These are phyloP conservation scores for Syrmaticus mikado DNA, from an alignment of 2,113 vertebrate genomes.

Conservation along the genomic window DNA sequence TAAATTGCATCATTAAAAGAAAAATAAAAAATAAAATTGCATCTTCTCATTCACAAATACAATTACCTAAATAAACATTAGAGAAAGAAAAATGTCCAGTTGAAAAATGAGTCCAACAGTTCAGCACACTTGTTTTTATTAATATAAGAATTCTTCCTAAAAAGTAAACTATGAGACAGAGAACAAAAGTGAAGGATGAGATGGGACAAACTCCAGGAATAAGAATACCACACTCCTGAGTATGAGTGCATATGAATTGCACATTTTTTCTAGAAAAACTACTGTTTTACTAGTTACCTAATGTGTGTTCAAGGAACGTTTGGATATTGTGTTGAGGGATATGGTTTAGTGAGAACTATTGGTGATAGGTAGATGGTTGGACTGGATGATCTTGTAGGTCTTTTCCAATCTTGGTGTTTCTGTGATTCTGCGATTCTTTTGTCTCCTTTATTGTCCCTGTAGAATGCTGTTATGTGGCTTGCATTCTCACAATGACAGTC, in stretches of 20 bases:
- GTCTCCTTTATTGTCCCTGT: not conserved
- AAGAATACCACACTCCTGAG: not conserved
- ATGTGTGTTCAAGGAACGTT: not conserved
- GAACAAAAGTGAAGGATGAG: not conserved
- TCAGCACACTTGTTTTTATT: not conserved
- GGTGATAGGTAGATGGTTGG: too few relatives aligned
- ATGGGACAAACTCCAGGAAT: not conserved
- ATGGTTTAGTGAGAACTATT: too few relatives aligned
- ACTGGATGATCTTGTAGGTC: too few relatives aligned
- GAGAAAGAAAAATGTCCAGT: not conserved
- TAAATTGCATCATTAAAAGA: not conserved
- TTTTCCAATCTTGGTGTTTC: too few relatives aligned
- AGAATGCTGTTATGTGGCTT: not conserved
- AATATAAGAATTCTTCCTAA: not conserved
- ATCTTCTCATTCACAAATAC: not conserved
- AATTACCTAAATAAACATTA: not conserved
- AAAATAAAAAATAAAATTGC: not conserved
- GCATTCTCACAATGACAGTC: not conserved
- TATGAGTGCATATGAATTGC: not conserved
- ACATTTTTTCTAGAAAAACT: not conserved
- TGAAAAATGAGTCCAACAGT: not conserved
- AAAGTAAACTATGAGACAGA: not conserved
- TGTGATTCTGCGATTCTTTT: not conserved
- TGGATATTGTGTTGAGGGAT: too few relatives aligned
- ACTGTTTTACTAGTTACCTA: not conserved